Evolutionary conservation across 2,113 vertebrate species (phyloP).

Genomic region (Melozone crissalis): DNA sequence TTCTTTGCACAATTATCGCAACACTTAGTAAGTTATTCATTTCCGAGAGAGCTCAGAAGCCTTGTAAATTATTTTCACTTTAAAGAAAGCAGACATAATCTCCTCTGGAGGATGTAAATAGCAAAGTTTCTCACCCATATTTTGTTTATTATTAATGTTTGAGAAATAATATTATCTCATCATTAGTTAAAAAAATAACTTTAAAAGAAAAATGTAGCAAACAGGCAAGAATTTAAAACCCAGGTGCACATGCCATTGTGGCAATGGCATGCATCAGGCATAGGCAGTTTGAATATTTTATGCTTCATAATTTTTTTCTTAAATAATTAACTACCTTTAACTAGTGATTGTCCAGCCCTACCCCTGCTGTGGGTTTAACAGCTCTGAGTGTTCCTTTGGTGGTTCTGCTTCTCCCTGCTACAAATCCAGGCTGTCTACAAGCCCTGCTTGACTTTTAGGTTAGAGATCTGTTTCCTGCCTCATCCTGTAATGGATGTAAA

Average conservation of each 20-base stretch:
- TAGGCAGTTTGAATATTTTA: constrained; percentile 61
- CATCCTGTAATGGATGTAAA: background rate
- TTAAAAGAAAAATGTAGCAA: background rate
- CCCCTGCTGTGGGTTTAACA: background rate
- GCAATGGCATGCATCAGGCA: background rate
- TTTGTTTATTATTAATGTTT: background rate
- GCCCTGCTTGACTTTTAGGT: background rate
- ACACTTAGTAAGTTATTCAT: constrained; percentile 49
- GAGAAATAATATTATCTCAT: background rate
- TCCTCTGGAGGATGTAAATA: background rate
- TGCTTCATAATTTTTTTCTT: constrained; percentile 43
- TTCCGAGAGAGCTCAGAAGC: background rate
- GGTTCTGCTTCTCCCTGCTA: background rate
- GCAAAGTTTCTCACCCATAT: background rate
- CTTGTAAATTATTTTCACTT: background rate
- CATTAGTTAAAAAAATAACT: background rate
- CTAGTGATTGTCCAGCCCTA: constrained; percentile 15
- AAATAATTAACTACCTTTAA: constrained; percentile 62
- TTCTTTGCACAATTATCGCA: constrained; percentile 57
- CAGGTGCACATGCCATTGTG: background rate
- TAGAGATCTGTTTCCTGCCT: background rate
- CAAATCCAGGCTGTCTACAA: background rate
- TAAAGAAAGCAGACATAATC: background rate
- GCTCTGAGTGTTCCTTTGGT: background rate
- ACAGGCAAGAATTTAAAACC: background rate